Evolutionary conservation across 2,888 invertebrate genomes (phyloP), one percentile per base, ranked within the genome.

Genomic region (Xestia xanthographa): DNA sequence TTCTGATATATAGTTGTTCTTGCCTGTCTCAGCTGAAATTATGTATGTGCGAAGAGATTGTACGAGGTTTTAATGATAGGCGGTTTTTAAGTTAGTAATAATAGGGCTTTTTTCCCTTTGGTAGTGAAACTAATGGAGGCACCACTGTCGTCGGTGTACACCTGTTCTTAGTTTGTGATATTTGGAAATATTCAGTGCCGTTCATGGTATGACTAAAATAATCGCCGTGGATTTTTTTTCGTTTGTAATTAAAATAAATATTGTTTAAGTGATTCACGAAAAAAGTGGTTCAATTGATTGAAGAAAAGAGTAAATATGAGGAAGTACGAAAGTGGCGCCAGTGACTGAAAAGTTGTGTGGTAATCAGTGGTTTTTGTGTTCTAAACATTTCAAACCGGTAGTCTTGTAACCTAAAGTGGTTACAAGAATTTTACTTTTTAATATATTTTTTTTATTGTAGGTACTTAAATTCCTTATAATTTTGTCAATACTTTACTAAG

Each of bases 11-110:
- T 77, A n/a, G 14, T 56, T 56, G 66, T 56, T 38, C 56, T 56
- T 29, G 20, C 56, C 75, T 66, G 2, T 20, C 38, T 38, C 29
- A 41, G 29, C 26, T 72, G 26, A 22, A 50, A 17, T 41, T 1
- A 26, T 20, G 11, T 38, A 38, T 29, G 50, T 41, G 50, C 6
- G 41, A 68, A 72, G 41, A 41, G 41, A 41, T 11, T 2, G 17
- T 1, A n/a, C 22, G 9, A 50, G 29, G 38, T 22, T 20, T 48
- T 17, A 26, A 14, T 45, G 38, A 38, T 50, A 50, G 72, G 69
- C 69, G 72, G 65, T 29, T 22, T 72, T 72, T 53, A 17, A 41
- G 11, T 29, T 41, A 41, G 34, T 22, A 72, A 29, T 26, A 67
- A 22, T 41, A 53, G 69, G 41, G 69, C 29, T 5, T 41, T 26